Evolutionary conservation across 2,888 invertebrate genomes (phyloP), one percentile per base, ranked within the genome.

Genomic region (Petrophora chlorosata): DNA sequence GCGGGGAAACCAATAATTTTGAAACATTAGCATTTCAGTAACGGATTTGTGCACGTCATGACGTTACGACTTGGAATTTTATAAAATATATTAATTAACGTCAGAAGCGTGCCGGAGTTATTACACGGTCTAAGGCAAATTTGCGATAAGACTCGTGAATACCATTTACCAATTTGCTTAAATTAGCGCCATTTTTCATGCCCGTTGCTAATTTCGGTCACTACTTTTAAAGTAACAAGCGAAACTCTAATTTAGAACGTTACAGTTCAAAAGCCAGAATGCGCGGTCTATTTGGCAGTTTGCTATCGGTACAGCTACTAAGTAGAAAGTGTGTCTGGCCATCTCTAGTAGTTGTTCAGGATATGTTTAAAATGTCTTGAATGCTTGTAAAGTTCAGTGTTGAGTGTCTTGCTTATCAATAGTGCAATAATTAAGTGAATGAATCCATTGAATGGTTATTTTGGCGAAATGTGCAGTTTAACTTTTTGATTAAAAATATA

Each of bases 401-500:
- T 59, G 15, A 56, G n/a, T n/a, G n/a, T 47, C 17, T 47, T 48
- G 49, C 42, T 49, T 36, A 54, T 73, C 77, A 79, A 70, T 79
- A 83, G 86, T 89, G 89, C 87, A 89, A 88, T 88, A 86, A 63
- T 66, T 75, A 64, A 68, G 61, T 64, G 62, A 67, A 66, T 65
- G 62, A 65, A 75, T 74, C 79, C 80, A 82, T 83, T 73, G 73
- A 80, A 82, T 82, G 78, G 80, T 77, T 68, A 77, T 77, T 41
- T 79, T 74, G 71, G 66, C 65, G 63, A 76, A 74, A 72, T 65
- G 56, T 69, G 55, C 63, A 47, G 38, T 50, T 47, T 53, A 36
- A 34, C 40, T 56, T 30, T 43, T 53, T 47, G 67, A 66, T 63
- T 67, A 67, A 66, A 68, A 70, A 67, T 10, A 15, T 74, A 73